These are phyloP conservation scores for Acanthis flammea DNA, from an alignment of 2,797 vertebrate species.

Conservation along the genomic window DNA sequence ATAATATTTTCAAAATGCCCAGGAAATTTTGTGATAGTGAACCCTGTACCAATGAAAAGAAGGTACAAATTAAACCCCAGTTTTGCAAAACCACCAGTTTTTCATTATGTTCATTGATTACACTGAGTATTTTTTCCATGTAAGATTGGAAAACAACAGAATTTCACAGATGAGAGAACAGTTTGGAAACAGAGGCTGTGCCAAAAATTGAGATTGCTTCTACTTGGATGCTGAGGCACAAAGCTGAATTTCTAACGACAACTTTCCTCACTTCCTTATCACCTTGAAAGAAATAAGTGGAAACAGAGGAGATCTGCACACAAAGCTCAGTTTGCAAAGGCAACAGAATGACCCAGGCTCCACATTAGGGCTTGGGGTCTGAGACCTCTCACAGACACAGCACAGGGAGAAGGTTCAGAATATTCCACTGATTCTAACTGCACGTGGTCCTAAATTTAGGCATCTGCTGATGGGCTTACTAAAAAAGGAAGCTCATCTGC, in stretches of 20 bases:
- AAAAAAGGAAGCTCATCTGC: constrained; percentile 28
- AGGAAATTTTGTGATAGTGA: background rate
- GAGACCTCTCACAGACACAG: background rate
- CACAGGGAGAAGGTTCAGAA: background rate
- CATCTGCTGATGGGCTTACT: background rate
- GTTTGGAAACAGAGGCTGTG: background rate
- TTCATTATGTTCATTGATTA: background rate
- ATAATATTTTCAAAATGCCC: background rate
- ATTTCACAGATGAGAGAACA: background rate
- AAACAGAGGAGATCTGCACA: background rate
- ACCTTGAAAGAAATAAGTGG: background rate
- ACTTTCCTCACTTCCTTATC: background rate
- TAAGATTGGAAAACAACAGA: background rate
- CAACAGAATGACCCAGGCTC: background rate
- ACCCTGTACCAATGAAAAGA: background rate
- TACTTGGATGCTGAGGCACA: background rate
- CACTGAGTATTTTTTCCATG: background rate
- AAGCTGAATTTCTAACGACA: background rate
- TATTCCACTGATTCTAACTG: background rate
- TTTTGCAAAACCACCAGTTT: background rate
- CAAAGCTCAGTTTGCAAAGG: background rate
- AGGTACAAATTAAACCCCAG: background rate
- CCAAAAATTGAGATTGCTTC: background rate
- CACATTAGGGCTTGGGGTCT: background rate
- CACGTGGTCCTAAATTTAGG: constrained; percentile 26